These are phyloP conservation scores for Heteropelma amictum DNA, from an alignment of 2,888 invertebrate species.

Conservation along the genomic window DNA sequence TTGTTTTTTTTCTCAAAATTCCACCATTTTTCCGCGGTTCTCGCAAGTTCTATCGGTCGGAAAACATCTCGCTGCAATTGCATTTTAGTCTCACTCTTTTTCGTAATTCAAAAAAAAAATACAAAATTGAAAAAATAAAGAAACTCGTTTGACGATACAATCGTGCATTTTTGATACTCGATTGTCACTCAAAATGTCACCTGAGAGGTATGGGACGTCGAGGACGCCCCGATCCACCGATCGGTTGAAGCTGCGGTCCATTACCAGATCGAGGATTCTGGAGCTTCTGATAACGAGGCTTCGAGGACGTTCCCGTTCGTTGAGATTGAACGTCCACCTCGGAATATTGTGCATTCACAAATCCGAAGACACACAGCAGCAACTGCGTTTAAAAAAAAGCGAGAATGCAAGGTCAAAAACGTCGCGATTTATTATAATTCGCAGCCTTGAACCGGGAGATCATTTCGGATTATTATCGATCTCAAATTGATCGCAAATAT, in stretches of 20 bases:
- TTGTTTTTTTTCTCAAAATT: not conserved
- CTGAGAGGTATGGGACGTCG: conserved; percentile 68
- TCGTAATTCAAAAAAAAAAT: too few relatives aligned
- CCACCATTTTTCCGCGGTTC: not conserved
- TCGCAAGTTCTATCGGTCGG: too few relatives aligned
- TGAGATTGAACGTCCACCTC: conserved; percentile 57
- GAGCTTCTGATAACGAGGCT: conserved; percentile 63
- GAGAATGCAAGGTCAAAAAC: not conserved
- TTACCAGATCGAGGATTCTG: conserved; percentile 56
- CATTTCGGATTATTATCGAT: too few relatives aligned
- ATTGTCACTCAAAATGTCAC: conserved; percentile 54
- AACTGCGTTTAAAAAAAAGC: conserved; percentile 62
- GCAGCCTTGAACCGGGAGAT: too few relatives aligned
- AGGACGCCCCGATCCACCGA: conserved; percentile 58
- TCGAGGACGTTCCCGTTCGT: conserved; percentile 52
- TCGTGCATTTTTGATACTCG: too few relatives aligned
- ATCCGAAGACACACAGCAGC: conserved; percentile 62
- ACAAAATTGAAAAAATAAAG: too few relatives aligned
- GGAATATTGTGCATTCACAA: conserved; percentile 63
- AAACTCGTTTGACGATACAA: too few relatives aligned
- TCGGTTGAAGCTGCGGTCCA: conserved; percentile 57
- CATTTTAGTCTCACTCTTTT: too few relatives aligned
- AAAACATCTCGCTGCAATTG: too few relatives aligned
- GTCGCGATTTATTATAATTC: too few relatives aligned
- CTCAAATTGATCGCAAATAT: too few relatives aligned